A percentile compares a stretch with the other conserved stretches of the same genome.
Evolutionary conservation across 2,888 invertebrate genomes (phyloP).

Genomic region (Petrophora chlorosata): DNA sequence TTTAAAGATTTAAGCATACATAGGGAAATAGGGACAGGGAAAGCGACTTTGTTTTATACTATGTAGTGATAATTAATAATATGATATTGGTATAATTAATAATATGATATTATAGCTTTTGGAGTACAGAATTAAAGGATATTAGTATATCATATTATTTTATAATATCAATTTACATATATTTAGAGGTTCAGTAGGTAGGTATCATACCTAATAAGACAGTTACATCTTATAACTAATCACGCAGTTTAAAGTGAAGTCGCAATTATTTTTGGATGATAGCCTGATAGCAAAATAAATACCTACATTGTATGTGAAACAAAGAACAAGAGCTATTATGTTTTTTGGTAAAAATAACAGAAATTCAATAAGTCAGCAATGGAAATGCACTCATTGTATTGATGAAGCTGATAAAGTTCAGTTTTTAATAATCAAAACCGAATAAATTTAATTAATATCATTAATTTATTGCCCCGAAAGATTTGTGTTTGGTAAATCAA

Average conservation of each 20-base stretch:
- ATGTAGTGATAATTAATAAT: too few relatives aligned
- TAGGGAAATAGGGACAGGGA: too few relatives aligned
- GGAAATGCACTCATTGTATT: background rate
- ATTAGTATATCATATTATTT: too few relatives aligned
- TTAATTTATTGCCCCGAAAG: background rate
- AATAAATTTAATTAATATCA: slow-evolving; percentile 23
- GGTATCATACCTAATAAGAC: too few relatives aligned
- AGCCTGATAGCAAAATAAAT: slow-evolving; percentile 8
- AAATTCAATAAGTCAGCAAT: background rate
- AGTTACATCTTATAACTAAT: too few relatives aligned
- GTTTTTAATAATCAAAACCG: background rate
- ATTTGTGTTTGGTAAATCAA: slow-evolving; percentile 29
- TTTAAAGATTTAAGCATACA: too few relatives aligned
- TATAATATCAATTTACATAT: too few relatives aligned
- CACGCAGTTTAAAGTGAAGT: slow-evolving; percentile 1
- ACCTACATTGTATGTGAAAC: slow-evolving; percentile 21
- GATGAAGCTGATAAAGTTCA: background rate
- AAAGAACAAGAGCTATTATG: slow-evolving; percentile 27
- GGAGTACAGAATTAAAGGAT: too few relatives aligned
- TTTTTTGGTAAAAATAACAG: slow-evolving; percentile 7
- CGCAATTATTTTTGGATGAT: slow-evolving; percentile 9
- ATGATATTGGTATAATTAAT: too few relatives aligned
- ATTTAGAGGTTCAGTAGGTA: too few relatives aligned
- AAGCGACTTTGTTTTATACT: too few relatives aligned
- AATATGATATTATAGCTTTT: too few relatives aligned